phyloP scores from a whole-genome alignment of 92 coral and sea anemone species.

The Porites divaricata region DNA sequence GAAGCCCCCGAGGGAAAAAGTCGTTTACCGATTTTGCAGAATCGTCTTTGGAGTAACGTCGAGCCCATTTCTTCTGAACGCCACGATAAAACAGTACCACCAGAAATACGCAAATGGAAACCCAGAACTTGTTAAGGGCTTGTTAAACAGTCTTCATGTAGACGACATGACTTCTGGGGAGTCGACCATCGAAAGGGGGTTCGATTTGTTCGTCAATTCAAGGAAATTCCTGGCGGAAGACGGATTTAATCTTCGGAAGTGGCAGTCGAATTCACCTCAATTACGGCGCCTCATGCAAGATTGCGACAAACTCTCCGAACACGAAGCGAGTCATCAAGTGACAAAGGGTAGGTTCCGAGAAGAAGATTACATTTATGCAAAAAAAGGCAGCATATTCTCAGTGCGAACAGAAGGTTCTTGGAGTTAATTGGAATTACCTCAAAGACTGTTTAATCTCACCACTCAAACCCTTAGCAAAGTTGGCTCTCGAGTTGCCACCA shows the following conservation, averaged over 20 bases:
- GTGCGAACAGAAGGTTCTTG: conserved; percentile 47
- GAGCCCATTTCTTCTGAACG: conserved; percentile 1
- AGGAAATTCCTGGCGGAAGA: conserved; percentile 44
- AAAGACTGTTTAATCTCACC: conserved; percentile 37
- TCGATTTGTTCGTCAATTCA: conserved; percentile 43
- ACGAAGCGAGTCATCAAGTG: conserved; percentile 2
- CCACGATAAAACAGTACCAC: conserved; percentile 16
- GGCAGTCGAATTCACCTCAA: conserved; percentile 26
- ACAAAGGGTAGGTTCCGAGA: not conserved
- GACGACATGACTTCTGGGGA: conserved; percentile 45
- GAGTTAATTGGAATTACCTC: conserved; percentile 42
- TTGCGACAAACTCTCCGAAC: not conserved
- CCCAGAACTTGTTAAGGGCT: conserved; percentile 47
- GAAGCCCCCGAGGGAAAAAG: too few relatives aligned
- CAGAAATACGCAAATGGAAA: conserved; percentile 8
- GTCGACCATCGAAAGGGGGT: conserved; percentile 35
- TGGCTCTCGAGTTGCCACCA: conserved; percentile 50
- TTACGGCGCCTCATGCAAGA: conserved; percentile 29
- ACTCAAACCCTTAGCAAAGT: conserved; percentile 38
- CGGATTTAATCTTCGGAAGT: conserved; percentile 60
- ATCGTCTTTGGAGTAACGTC: conserved; percentile 58
- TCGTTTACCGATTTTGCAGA: conserved; percentile 53
- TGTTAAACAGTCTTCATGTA: conserved; percentile 29
- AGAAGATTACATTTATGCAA: not conserved
- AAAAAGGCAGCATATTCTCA: not conserved